A percentile compares a stretch with the other conserved stretches of the same genome.
Evolutionary conservation across 2,113 vertebrate genomes (phyloP).

Genomic region (Sphyrna mokarran): DNA sequence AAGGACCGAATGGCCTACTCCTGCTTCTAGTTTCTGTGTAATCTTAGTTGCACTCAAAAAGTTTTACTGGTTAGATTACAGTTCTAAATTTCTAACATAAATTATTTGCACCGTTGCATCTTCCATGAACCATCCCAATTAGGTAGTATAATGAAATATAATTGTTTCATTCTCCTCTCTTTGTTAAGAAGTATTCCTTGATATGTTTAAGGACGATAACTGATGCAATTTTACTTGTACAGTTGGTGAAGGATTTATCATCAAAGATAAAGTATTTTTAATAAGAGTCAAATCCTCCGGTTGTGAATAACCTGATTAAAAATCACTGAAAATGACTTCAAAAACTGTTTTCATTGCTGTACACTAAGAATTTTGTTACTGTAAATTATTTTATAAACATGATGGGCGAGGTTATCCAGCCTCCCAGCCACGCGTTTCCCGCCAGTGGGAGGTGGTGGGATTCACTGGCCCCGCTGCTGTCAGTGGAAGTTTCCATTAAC

Average conservation of each 20-base stretch:
- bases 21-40: too few species aligned
- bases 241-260: background rate
- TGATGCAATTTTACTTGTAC: background rate
- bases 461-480: too few species aligned
- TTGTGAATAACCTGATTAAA: background rate
- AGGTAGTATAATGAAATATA: background rate
- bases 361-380: background rate
- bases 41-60: too few species aligned
- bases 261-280: background rate
- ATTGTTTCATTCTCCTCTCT: background rate
- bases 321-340: background rate
- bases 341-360: background rate
- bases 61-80: too few species aligned
- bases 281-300: background rate
- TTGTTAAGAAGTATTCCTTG: background rate
- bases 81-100: too few species aligned
- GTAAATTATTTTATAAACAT: background rate
- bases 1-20: too few species aligned
- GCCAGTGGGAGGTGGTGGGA: too few species aligned
- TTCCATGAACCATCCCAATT: background rate
- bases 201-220: background rate
- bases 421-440: too few species aligned
- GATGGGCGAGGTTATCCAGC: too few species aligned
- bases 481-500: too few species aligned
- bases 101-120: background rate